Evolutionary conservation across 1,140 invertebrate species (phyloP).

Genomic region (Caerostris extrusa): DNA sequence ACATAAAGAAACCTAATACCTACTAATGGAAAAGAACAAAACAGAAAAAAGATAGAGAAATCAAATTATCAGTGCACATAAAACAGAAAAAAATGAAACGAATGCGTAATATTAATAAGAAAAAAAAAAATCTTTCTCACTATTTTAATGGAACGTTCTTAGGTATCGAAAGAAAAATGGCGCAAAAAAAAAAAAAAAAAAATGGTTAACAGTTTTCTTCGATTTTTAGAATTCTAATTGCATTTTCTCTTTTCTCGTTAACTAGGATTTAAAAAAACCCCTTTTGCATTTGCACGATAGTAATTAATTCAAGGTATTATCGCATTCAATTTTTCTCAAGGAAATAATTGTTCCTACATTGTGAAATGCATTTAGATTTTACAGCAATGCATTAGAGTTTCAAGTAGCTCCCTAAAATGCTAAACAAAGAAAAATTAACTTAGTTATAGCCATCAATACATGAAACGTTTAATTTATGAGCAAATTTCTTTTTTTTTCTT

Average conservation of each 20-base stretch:
- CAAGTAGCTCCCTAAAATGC: background rate
- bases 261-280: slow-evolving; percentile 16
- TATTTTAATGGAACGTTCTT: slow-evolving; percentile 35
- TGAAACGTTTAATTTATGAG: background rate
- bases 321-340: slow-evolving; percentile 43
- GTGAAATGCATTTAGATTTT: background rate
- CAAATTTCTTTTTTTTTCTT: too few species aligned
- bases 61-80: slow-evolving; percentile 1
- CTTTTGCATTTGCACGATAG: slow-evolving; percentile 4
- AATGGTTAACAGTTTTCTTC: background rate
- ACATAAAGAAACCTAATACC: background rate
- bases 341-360: background rate
- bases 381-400: background rate
- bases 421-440: slow-evolving; percentile 12
- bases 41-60: background rate
- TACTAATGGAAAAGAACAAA: background rate
- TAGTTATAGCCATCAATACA: background rate
- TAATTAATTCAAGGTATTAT: slow-evolving; percentile 62
- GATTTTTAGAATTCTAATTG: slow-evolving; percentile 58
- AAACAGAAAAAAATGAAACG: background rate
- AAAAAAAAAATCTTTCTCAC: background rate
- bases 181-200: background rate
- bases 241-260: slow-evolving; percentile 45
- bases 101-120: background rate
- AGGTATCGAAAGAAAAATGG: background rate